These are phyloP conservation scores for Cephus runcator DNA, from an alignment of 2,888 invertebrate genomes.

Conservation along the genomic window DNA sequence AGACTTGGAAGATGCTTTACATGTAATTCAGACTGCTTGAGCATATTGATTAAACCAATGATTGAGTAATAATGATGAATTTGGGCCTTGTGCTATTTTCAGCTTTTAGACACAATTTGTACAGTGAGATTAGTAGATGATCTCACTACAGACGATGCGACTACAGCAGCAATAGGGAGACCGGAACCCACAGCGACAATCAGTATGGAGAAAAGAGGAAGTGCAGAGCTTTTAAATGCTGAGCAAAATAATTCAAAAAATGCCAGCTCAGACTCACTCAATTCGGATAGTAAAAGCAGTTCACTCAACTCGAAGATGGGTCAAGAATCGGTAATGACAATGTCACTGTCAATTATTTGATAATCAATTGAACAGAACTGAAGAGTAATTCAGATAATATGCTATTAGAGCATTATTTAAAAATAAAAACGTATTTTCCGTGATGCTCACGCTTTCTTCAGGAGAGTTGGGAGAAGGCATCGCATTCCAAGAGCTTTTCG, in stretches of 20 bases:
- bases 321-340: conserved; percentile 78
- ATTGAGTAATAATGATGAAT: not conserved
- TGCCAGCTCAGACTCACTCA: conserved; percentile 83
- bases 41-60: not conserved
- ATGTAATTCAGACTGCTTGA: not conserved
- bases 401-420: conserved; percentile 44
- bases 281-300: conserved; percentile 87
- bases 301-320: conserved; percentile 86
- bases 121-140: not conserved
- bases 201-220: conserved; percentile 75
- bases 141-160: not conserved
- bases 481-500: conserved; percentile 73
- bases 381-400: conserved; percentile 5
- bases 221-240: conserved; percentile 74
- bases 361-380: conserved; percentile 18
- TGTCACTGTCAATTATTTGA: conserved; percentile 21
- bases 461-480: conserved; percentile 72
- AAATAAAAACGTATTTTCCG: not conserved
- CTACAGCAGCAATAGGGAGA: not conserved
- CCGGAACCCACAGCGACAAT: conserved; percentile 18
- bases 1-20: not conserved
- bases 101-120: not conserved
- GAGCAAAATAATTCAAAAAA: conserved; percentile 78
- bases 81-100: not conserved
- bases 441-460: conserved; percentile 52